These are phyloP conservation scores for Grapholita molesta DNA, from an alignment of 1,140 invertebrate genomes.

Conservation along the genomic window DNA sequence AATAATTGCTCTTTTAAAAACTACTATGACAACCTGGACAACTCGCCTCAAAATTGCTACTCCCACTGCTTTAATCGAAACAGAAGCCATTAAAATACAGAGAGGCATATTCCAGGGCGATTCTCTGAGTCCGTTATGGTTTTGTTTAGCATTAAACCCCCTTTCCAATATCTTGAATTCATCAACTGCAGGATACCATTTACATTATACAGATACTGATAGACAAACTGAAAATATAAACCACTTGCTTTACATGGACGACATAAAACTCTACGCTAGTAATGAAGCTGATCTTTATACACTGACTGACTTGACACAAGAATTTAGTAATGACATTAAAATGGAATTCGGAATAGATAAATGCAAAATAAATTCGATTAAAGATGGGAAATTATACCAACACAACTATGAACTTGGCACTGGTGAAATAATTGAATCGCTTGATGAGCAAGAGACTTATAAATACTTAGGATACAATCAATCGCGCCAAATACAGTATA, in stretches of 20 bases:
- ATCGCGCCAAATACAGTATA: constrained; percentile 14
- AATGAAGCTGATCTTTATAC: background rate
- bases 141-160: background rate
- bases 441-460: background rate
- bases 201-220: background rate
- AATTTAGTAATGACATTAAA: background rate
- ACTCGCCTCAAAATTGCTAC: background rate
- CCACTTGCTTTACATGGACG: constrained; percentile 13
- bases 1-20: background rate
- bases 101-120: constrained; percentile 17
- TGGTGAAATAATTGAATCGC: constrained; percentile 12
- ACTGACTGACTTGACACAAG: background rate
- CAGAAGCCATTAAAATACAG: background rate
- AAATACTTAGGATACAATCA: constrained; percentile 21
- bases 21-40: background rate
- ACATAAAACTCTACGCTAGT: too few species aligned
- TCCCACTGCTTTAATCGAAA: background rate
- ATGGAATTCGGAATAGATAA: constrained; percentile 11
- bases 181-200: background rate
- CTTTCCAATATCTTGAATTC: background rate
- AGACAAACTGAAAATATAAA: constrained; percentile 2
- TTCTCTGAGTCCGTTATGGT: too few species aligned
- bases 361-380: background rate
- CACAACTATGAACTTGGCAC: background rate
- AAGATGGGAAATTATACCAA: background rate